These are phyloP conservation scores for Agrilus biguttatus DNA, from an alignment of 2,888 invertebrate genomes.

Conservation along the genomic window DNA sequence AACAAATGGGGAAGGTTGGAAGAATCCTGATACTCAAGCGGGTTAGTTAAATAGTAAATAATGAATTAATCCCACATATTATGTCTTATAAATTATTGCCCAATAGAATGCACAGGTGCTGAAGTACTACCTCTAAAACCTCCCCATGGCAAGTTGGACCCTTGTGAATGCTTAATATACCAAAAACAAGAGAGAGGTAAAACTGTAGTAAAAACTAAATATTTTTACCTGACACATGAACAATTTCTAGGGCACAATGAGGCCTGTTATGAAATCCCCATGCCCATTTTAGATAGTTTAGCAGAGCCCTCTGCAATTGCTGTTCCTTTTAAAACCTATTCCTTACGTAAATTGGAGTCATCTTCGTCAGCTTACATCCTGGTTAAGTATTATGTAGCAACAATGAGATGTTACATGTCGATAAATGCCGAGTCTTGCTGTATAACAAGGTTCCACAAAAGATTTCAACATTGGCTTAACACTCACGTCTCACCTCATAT, in stretches of 20 bases:
- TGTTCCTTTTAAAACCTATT: conserved; percentile 39
- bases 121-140: conserved; percentile 2
- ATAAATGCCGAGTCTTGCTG: conserved; percentile 24
- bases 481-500: conserved; percentile 36
- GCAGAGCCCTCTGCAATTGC: conserved; percentile 40
- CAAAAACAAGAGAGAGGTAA: conserved; percentile 2
- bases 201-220: neutral
- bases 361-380: conserved; percentile 32
- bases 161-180: conserved; percentile 14
- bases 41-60: neutral
- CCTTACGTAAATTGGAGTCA: conserved; percentile 34
- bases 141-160: conserved; percentile 6
- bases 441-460: conserved; percentile 33
- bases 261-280: conserved; percentile 28
- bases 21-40: conserved; percentile 13
- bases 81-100: neutral
- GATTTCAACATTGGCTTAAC: conserved; percentile 40
- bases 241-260: neutral
- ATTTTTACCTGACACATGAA: neutral
- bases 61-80: neutral
- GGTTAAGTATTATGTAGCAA: conserved; percentile 39
- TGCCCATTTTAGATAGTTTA: conserved; percentile 45
- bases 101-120: neutral
- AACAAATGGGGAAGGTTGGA: conserved; percentile 47
- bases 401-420: conserved; percentile 30